These are phyloP conservation scores for Passer domesticus DNA, from an alignment of 2,113 vertebrate genomes.

Conservation along the genomic window DNA sequence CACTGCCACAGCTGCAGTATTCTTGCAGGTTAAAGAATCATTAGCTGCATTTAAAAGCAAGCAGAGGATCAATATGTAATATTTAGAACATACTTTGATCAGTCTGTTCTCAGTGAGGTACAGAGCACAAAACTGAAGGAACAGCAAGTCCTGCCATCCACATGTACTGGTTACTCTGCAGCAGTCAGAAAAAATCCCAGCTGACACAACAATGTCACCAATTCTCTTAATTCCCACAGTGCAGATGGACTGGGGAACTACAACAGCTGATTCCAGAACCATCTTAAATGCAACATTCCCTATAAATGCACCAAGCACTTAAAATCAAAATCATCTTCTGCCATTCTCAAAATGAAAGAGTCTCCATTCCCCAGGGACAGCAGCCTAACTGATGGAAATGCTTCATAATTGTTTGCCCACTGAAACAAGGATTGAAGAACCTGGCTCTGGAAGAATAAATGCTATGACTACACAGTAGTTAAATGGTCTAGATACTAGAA, in stretches of 20 bases:
- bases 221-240: background rate
- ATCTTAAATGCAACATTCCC: background rate
- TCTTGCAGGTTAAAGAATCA: background rate
- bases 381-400: background rate
- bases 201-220: background rate
- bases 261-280: background rate
- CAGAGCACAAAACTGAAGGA: background rate
- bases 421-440: background rate
- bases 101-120: background rate
- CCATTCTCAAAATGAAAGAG: background rate
- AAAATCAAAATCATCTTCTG: background rate
- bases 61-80: background rate
- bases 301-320: background rate
- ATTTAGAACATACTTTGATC: background rate
- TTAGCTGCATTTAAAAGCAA: background rate
- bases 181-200: background rate
- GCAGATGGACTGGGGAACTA: background rate
- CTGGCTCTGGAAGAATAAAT: background rate
- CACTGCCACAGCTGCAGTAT: background rate
- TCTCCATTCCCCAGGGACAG: background rate
- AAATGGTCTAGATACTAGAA: background rate
- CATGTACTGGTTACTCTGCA: background rate
- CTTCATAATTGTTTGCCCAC: background rate
- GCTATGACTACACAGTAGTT: background rate
- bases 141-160: background rate